Evolutionary conservation across 2,113 vertebrate species (phyloP), one percentile per base, ranked within the genome.

Genomic region (Passer montanus): DNA sequence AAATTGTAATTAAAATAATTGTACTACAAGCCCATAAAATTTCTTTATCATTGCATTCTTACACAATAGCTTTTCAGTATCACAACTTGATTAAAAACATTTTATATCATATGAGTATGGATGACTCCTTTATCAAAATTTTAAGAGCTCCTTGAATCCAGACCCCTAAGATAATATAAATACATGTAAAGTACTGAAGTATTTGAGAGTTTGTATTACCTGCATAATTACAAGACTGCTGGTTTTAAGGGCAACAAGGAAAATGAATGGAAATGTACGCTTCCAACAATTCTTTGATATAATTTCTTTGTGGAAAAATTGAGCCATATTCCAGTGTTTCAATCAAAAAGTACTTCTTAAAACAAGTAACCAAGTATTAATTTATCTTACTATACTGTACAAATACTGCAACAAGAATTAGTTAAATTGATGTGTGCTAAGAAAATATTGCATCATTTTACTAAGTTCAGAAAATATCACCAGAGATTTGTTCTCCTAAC

Each of bases 401-500:
- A 97, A 89, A 93, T 63, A 78, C 46, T 77, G 41, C 69, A 95
- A 93, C 87, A 95, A 88, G 81, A 64, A 90, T 62, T 49, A 96
- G 46, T 95, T 89, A 84, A 97, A 96, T 58, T 76, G 59, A 75
- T 69, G 66, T 58, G 44, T 9, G 3, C 24, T 91, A 94, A 93
- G 8, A 93, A 81, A 80, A 92, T 82, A 95, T 72, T 92, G 28
- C 49, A 97, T 95, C 88, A 94, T 55, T 49, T 89, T 90, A 55
- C 39, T 28, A 86, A 86, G 39, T 90, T 96, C 84, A 87, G 64
- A 94, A 86, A 94, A 90, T 68, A 91, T 78, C 73, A 89, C 63
- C 63, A n/a, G 91, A 96, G 68, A 96, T 97, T 94, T 84, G 68
- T 94, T 97, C 64, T 96, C 82, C 72, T 93, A 87, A 90, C 44